Base-by-base conservation (phyloP, 2,113 vertebrate species). In the Craseonycteris thonglongyai region DNA sequence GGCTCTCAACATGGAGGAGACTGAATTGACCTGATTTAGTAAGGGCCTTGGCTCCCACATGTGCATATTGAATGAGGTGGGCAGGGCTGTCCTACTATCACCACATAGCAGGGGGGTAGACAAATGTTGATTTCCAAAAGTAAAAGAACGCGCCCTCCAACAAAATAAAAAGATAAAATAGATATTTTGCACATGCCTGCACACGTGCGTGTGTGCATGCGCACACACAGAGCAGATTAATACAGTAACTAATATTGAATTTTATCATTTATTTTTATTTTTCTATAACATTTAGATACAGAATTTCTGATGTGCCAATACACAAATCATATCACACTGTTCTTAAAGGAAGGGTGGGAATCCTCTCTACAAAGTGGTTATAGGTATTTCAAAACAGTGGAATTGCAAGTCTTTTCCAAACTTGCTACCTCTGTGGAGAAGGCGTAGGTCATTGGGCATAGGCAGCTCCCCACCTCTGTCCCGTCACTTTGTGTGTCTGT, bases 201-300 rank as follows among this genome's bases (percentile, higher is more conserved):
- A 28, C 4, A 26, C 6, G 33, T 1, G 11, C 3, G 18, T n/a
- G 5, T 18, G 4, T 4, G 4, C n/a, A 28, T 3, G 6, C 33
- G 18, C 18, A 40, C 9, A 9, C 38, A 66, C 22, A 28, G 2
- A 80, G 11, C 26, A 66, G 49, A 33, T 74, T 51, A 28, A 59
- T 30, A 26, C 3, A 63, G 12, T 42, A 61, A 42, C 8, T 19
- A 30, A 45, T 45, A 61, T 22, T 69, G 26, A 49, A 38, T 56
- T 80, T 69, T 16, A 84, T 72, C 45, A 80, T 85, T 78, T 90
- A 18, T 42, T 75, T 61, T 19, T 74, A 14, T 92, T 87, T 83
- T 61, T 35, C 51, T 30, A 15, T 89, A 63, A 80, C 65, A 71
- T 86, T 90, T 83, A 76, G 56, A 51, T 33, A 40, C 18, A 47